Percentiles rank a stretch among this genome's conserved stretches.
phyloP scores from a whole-genome alignment of 2,113 vertebrate species.

The Dromiciops gliroides region DNA sequence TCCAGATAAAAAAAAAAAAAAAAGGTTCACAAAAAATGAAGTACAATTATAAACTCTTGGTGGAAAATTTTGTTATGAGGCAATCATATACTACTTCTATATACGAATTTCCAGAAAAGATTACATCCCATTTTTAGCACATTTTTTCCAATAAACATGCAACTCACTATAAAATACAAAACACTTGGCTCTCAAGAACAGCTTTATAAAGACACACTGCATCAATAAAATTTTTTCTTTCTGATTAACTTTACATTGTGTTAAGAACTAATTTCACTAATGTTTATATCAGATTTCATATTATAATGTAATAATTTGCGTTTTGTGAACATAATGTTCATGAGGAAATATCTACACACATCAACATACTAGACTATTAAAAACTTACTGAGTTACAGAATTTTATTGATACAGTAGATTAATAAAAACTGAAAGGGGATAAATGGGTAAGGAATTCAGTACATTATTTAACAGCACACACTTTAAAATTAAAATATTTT shows the following conservation, averaged over 20 bases:
- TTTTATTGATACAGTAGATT: conserved; percentile 96
- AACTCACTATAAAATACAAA: conserved; percentile 89
- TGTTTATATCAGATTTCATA: conserved; percentile 85
- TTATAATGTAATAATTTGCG: conserved; percentile 86
- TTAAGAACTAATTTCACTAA: conserved; percentile 85
- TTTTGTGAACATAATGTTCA: conserved; percentile 85
- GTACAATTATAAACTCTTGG: conserved; percentile 86
- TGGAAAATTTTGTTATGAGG: conserved; percentile 84
- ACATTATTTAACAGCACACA: conserved; percentile 90
- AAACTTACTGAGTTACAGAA: conserved; percentile 91
- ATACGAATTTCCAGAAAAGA: conserved; percentile 86
- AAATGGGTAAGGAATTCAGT: conserved; percentile 87
- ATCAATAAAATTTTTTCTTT: conserved; percentile 88
- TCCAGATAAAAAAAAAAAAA: conserved; percentile 73
- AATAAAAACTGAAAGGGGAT: conserved; percentile 90
- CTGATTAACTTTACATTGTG: conserved; percentile 86
- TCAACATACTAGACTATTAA: conserved; percentile 88
- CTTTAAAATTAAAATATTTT: conserved; percentile 92
- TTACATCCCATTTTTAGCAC: conserved; percentile 86
- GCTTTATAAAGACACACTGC: conserved; percentile 89
- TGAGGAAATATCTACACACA: conserved; percentile 87
- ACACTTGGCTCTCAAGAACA: conserved; percentile 88
- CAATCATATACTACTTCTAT: conserved; percentile 84
- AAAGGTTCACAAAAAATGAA: conserved; percentile 82
- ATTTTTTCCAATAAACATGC: conserved; percentile 88